These are phyloP conservation scores for Hecatera dysodea DNA, from an alignment of 2,888 invertebrate species.

Conservation along the genomic window DNA sequence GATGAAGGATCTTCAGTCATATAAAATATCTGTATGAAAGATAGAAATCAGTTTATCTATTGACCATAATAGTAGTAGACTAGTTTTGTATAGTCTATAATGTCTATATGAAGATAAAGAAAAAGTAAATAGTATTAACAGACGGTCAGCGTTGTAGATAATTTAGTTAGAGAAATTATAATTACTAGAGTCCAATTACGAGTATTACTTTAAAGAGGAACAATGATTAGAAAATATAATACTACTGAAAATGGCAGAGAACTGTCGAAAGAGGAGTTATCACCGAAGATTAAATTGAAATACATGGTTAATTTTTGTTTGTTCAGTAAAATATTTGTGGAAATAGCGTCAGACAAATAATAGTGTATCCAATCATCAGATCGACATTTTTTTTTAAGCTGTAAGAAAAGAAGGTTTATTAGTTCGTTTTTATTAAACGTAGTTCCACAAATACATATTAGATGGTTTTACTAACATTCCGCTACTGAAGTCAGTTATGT, in stretches of 20 bases:
- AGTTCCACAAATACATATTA: conserved; percentile 52
- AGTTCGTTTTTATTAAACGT: neutral
- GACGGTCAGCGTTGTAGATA: conserved; percentile 52
- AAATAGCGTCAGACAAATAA: conserved; percentile 18
- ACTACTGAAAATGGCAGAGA: too few relatives aligned
- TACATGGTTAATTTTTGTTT: neutral
- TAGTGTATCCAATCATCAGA: neutral
- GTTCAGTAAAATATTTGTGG: conserved; percentile 42
- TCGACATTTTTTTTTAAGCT: neutral
- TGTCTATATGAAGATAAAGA: conserved; percentile 35
- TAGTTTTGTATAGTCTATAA: conserved; percentile 50
- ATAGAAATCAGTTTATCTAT: conserved; percentile 52
- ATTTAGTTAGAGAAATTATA: conserved; percentile 42
- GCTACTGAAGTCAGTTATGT: conserved; percentile 21
- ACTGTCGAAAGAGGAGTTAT: neutral
- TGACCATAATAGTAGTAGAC: conserved; percentile 18
- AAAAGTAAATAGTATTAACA: conserved; percentile 10
- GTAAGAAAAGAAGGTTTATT: neutral
- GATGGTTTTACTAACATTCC: conserved; percentile 16
- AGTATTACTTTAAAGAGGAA: conserved; percentile 38
- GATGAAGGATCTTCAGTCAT: neutral
- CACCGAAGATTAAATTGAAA: neutral
- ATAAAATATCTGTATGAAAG: neutral
- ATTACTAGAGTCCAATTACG: conserved; percentile 14
- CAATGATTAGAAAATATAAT: conserved; percentile 25